Percentiles rank a stretch among this genome's conserved stretches.
Conservation (phyloP, 2,797 vertebrate species). For the Sebastes diaconus region DNA sequence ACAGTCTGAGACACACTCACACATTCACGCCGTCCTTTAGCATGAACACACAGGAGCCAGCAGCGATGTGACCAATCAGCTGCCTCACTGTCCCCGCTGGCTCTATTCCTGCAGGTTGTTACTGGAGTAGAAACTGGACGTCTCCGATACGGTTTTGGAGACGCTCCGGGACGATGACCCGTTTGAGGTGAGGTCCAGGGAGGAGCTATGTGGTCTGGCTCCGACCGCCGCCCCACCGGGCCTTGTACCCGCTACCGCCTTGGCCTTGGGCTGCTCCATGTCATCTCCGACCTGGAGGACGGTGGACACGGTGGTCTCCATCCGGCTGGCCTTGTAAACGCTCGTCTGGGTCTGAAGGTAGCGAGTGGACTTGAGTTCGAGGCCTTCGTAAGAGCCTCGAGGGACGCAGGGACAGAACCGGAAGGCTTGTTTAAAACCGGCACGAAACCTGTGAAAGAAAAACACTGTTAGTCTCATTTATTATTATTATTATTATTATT, state of each 20-base stretch:
- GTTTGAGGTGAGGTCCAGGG: slow-evolving; percentile 89
- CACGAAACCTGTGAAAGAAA: slow-evolving; percentile 86
- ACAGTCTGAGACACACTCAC: neutral
- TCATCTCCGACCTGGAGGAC: slow-evolving; percentile 79
- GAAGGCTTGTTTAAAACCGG: slow-evolving; percentile 94
- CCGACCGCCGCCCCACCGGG: neutral
- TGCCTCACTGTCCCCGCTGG: slow-evolving; percentile 4
- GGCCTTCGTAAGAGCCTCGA: slow-evolving; percentile 86
- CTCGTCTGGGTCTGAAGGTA: slow-evolving; percentile 93
- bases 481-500: no score
- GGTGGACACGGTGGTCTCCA: slow-evolving; percentile 90
- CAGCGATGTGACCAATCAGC: slow-evolving; percentile 16
- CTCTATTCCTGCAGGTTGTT: slow-evolving; percentile 82
- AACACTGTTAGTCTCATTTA: neutral
- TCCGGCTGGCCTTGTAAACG: slow-evolving; percentile 91
- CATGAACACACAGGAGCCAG: slow-evolving; percentile 19
- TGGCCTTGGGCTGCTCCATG: slow-evolving; percentile 79
- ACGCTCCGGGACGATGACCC: slow-evolving; percentile 90
- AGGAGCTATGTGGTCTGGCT: slow-evolving; percentile 74
- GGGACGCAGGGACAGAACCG: slow-evolving; percentile 90
- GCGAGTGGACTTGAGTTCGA: slow-evolving; percentile 93
- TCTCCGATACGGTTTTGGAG: slow-evolving; percentile 91
- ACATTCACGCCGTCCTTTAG: slow-evolving; percentile 19
- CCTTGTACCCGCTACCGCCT: slow-evolving; percentile 28
- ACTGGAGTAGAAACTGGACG: slow-evolving; percentile 92